These are phyloP conservation scores for Liopterus haemorrhoidalis DNA, from an alignment of 2,888 invertebrate species.

Conservation along the genomic window DNA sequence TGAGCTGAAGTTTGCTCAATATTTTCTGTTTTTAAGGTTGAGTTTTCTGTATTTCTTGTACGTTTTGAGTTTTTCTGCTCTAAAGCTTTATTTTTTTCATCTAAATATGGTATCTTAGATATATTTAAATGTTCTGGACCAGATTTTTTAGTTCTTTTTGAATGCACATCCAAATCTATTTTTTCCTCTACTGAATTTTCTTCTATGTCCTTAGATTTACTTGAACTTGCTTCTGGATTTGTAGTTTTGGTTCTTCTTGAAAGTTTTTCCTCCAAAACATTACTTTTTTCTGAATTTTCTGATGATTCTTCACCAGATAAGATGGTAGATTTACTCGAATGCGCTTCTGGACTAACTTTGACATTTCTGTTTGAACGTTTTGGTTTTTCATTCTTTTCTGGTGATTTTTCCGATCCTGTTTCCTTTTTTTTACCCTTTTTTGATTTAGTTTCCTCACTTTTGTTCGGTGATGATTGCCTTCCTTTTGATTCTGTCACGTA, in stretches of 20 bases:
- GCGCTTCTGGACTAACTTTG: neutral
- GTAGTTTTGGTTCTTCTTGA: conserved; percentile 7
- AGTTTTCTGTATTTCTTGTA: neutral
- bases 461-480: neutral
- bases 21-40: conserved; percentile 24
- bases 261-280: conserved; percentile 16
- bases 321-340: neutral
- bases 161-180: too few species aligned
- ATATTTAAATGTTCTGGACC: too few species aligned
- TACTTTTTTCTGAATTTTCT: neutral
- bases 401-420: conserved; percentile 2
- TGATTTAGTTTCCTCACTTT: neutral
- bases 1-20: conserved; percentile 27
- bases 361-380: too few species aligned
- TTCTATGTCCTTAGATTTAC: too few species aligned
- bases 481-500: neutral
- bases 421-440: neutral
- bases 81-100: neutral
- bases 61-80: neutral
- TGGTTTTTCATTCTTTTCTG: neutral
- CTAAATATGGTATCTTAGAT: too few species aligned
- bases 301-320: neutral
- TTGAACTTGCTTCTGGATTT: too few species aligned
- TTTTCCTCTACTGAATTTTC: too few species aligned
- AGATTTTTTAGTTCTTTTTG: too few species aligned